Evolutionary conservation across 2,113 vertebrate species (phyloP), one percentile per base, ranked within the genome.

Genomic region (Cynoglossus semilaevis): DNA sequence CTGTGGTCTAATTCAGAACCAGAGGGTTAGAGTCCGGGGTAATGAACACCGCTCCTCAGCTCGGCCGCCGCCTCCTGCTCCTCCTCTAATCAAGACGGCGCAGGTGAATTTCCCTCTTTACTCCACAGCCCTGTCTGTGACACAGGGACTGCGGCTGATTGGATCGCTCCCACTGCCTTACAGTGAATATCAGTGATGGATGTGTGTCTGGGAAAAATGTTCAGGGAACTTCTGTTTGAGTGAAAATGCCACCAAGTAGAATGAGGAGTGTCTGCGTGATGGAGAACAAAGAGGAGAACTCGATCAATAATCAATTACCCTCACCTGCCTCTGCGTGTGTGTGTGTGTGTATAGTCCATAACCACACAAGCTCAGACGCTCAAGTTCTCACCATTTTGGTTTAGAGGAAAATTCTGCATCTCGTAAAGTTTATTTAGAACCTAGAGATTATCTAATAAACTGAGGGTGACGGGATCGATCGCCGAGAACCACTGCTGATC

Each of bases 301-400:
- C 10, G 65, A 80, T 80, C 65, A 63, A 85, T 84, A 79, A 65
- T 75, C 66, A 46, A 69, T 82, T 68, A 60, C 35, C 15, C 4
- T 15, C 18, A 29, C 46, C 18, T 48, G 5, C 4, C 18, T 13
- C 8, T 45, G 44, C 10, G 15, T 17, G 15, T 16, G 45, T 47
- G 45, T 47, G 17, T 22, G 17, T 19, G 29, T 36, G 34, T 36
- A 9, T 7, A 5, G 22, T 29, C 22, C 5, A 9, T 29, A 49
- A 49, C 4, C 29, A 50, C 22, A 29, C 22, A 2, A 29, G 22
- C 22, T 29, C 22, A 2, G 22, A 29, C 2, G 22, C 22, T n/a
- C 22, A 29, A 29, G 22, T 29, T 6, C 22, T 29, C 22, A 29
- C 22, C 22, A 29, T n/a, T n/a, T n/a, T n/a, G n/a, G n/a, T n/a